Percentiles rank a stretch among this genome's conserved stretches.
Evolutionary conservation across 2,113 vertebrate species (phyloP).

Genomic region (Ursus arctos): DNA sequence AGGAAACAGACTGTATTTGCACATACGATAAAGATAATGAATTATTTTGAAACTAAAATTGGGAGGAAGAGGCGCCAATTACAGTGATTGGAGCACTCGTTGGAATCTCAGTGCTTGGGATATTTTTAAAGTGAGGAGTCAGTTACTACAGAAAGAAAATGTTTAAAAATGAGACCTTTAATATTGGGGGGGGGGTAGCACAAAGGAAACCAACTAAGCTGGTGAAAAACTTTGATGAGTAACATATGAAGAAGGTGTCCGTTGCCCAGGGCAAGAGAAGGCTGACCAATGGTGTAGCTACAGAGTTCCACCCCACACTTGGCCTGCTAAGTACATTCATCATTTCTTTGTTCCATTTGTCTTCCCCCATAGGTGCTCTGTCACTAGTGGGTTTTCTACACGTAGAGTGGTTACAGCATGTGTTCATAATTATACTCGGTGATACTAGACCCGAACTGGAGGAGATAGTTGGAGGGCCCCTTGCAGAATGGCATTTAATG

Average conservation of each 20-base stretch:
- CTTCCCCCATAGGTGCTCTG: slow-evolving; percentile 56
- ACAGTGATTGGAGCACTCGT: background rate
- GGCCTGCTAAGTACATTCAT: slow-evolving; percentile 67
- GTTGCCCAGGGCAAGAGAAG: background rate
- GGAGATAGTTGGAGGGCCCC: background rate
- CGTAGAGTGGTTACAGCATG: slow-evolving; percentile 1
- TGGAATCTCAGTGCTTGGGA: background rate
- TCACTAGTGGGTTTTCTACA: slow-evolving; percentile 70
- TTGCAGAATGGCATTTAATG: background rate
- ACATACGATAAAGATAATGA: slow-evolving; percentile 28
- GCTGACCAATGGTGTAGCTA: background rate
- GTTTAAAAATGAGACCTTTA: slow-evolving; percentile 20
- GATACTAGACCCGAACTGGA: background rate
- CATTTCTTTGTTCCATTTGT: slow-evolving; percentile 76
- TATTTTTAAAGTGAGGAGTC: background rate
- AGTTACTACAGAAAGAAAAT: background rate
- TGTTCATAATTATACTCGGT: slow-evolving; percentile 47
- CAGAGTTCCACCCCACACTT: slow-evolving; percentile 72
- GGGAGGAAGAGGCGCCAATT: background rate
- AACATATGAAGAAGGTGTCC: background rate
- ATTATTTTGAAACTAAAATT: slow-evolving; percentile 46
- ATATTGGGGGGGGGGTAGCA: background rate
- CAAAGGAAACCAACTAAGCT: background rate
- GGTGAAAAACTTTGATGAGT: background rate
- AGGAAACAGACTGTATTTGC: slow-evolving; percentile 49